phyloP scores from a whole-genome alignment of 2,797 vertebrate species.

The Acrossocheilus fasciatus region DNA sequence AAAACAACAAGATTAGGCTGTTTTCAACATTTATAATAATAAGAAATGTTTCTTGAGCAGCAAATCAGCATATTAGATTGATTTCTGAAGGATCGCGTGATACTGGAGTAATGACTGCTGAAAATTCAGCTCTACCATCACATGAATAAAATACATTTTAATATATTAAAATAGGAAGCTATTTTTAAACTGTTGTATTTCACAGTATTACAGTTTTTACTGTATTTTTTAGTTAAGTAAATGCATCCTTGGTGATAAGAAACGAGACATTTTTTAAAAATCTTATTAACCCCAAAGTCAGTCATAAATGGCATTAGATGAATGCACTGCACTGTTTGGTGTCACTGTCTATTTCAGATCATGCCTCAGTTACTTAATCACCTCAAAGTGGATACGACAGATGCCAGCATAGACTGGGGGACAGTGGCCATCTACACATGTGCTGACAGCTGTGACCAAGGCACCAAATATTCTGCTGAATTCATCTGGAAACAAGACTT shows the following conservation, averaged over 20 bases:
- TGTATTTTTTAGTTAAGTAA: no score
- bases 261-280: background rate
- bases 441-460: constrained; percentile 78
- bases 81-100: background rate
- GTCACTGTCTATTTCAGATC: constrained; percentile 76
- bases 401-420: constrained; percentile 94
- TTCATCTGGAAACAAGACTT: constrained; percentile 97
- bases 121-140: background rate
- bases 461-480: constrained; percentile 78
- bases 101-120: no score
- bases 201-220: no score
- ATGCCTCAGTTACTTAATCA: constrained; percentile 97
- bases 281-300: background rate
- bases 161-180: no score
- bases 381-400: constrained; percentile 88
- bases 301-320: background rate
- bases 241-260: no score
- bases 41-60: background rate
- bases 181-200: no score
- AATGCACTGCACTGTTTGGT: background rate
- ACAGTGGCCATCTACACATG: constrained; percentile 88
- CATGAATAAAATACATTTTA: background rate
- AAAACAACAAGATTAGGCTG: background rate
- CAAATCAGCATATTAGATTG: background rate
- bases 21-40: background rate